Evolutionary conservation across 1,140 invertebrate species (phyloP), one percentile per base, ranked within the genome.

Genomic region (Zaprionus ghesquierei): DNA sequence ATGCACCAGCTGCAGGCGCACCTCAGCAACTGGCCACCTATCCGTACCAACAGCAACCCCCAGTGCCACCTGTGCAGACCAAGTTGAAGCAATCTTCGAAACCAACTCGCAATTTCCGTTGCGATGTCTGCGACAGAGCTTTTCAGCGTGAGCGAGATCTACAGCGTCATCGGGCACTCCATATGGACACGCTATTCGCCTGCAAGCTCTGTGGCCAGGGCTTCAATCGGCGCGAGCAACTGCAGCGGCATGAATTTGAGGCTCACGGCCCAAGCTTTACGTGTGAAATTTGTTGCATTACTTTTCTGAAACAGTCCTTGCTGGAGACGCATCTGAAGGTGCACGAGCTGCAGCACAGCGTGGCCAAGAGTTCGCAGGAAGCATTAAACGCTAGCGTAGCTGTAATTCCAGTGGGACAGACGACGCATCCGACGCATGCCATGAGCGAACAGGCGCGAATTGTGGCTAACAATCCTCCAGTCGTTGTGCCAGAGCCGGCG

Each of bases 201-300:
- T 95, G 95, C 81, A 93, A 90, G 54, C 92, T 93, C 55, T 95
- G 95, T 90, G 93, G 93, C 60, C 94, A 94, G 75, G 93, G 93
- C 61, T 95, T 95, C 77, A 94, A 93, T 25, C 93, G 94, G 15
- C 95, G 94, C 71, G 95, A 95, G 75, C 95, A 95, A 86, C 85
- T 95, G 63, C 93, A 94, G 18, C 93, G 94, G 18, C 95, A 95
- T 90, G 93, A 94, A 81, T 80, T 94, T 60, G 94, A 94, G 71
- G 94, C 94, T 72, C 89, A 89, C 55, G 79, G 75, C 0, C 94
- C 94, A 59, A 93, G 93, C 68, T 94, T 93, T 85, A 92, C 93
- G 41, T 94, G 94, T 73, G 92, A 93, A 46, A 92, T 94, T 64
- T 94, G 94, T 81, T 92, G 93, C 73, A 93, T 93, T 23, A 93